Conservation (phyloP, 2,113 vertebrate genomes). For the Ceratotherium simum region DNA sequence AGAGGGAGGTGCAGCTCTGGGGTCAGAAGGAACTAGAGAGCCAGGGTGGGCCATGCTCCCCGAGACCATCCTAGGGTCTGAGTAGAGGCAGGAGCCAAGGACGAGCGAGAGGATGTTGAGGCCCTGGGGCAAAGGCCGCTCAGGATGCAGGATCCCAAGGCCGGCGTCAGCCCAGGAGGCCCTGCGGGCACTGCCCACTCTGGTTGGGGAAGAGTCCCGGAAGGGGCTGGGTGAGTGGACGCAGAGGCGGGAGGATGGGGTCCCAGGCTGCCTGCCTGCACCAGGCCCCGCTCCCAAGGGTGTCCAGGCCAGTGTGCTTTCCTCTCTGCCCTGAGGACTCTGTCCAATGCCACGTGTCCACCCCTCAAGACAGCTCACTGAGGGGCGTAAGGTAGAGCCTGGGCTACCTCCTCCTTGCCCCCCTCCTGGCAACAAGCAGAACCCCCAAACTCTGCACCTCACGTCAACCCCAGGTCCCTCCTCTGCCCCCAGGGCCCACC, state of each 20-base stretch:
- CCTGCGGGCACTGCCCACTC: too few species aligned
- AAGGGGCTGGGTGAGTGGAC: not conserved
- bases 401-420: too few species aligned
- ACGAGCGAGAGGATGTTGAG: accelerated
- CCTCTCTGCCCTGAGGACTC: not conserved
- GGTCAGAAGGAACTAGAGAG: not conserved
- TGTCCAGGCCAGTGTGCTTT: too few species aligned
- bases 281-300: not conserved
- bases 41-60: not conserved
- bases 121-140: not conserved
- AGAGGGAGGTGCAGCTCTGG: accelerated
- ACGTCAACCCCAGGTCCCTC: not conserved
- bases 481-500: accelerated
- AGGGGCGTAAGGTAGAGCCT: not conserved
- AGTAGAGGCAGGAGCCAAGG: not conserved
- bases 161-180: not conserved
- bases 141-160: not conserved
- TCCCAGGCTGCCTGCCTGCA: accelerated
- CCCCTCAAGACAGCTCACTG: not conserved
- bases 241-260: not conserved
- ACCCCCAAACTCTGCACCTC: not conserved
- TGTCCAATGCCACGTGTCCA: not conserved
- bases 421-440: not conserved
- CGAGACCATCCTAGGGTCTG: not conserved
- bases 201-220: not conserved